Conservation (phyloP, 2,888 invertebrate genomes). For the Chymomyza fuscimana region DNA sequence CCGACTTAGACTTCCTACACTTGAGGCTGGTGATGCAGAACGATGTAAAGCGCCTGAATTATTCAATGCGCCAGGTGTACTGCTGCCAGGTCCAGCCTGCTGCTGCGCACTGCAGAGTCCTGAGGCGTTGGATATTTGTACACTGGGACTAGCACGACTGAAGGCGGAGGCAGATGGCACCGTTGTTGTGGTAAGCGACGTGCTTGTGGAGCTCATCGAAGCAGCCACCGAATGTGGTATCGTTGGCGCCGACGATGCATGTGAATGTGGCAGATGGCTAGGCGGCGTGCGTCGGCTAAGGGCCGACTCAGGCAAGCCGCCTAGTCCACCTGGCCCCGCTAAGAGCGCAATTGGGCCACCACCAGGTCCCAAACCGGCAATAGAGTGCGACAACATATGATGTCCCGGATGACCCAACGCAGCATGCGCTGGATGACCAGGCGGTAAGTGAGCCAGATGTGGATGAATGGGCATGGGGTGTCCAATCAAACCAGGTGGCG, state of each 20-base stretch:
- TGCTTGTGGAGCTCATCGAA: constrained; percentile 45
- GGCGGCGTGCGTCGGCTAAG: constrained; percentile 79
- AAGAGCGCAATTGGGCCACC: constrained; percentile 75
- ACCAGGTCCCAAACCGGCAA: constrained; percentile 74
- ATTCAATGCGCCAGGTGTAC: constrained; percentile 53
- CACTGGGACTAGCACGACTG: constrained; percentile 80
- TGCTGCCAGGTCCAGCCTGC: constrained; percentile 48
- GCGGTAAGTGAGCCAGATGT: constrained; percentile 75
- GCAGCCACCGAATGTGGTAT: constrained; percentile 65
- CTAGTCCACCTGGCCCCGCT: constrained; percentile 76
- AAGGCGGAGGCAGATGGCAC: constrained; percentile 79
- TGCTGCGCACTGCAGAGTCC: constrained; percentile 41
- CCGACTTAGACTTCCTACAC: constrained; percentile 77
- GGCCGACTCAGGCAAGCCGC: constrained; percentile 76
- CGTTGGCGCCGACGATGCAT: constrained; percentile 69
- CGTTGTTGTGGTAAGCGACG: constrained; percentile 72
- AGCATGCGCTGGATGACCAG: constrained; percentile 76
- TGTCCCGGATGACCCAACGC: constrained; percentile 77
- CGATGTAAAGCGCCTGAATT: constrained; percentile 76
- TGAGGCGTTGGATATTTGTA: constrained; percentile 72
- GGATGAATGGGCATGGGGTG: constrained; percentile 79
- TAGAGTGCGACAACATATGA: constrained; percentile 77
- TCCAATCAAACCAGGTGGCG: constrained; percentile 76
- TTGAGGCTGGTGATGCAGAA: constrained; percentile 78
- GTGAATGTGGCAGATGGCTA: constrained; percentile 73